A percentile compares a stretch with the other conserved stretches of the same genome.
phyloP scores from a whole-genome alignment of 1,140 invertebrate genomes.

The Bombyx mori region DNA sequence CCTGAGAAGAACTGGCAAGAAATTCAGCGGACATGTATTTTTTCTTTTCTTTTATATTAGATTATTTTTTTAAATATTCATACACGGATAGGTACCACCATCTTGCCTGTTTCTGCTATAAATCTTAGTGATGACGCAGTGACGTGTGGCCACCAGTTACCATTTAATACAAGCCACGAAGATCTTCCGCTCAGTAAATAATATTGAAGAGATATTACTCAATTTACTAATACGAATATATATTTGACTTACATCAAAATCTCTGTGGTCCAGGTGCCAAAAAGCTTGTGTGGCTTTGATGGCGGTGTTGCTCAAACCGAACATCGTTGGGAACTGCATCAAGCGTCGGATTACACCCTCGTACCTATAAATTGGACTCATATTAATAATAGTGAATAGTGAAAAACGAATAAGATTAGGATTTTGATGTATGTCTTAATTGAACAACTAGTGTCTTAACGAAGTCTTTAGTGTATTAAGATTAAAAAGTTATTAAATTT shows the following conservation, averaged over 20 bases:
- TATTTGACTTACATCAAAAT: conserved; percentile 72
- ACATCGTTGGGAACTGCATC: conserved; percentile 82
- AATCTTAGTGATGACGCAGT: no score
- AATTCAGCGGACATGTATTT: no score
- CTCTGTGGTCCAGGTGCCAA: conserved; percentile 88
- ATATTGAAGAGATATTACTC: no score
- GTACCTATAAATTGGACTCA: conserved; percentile 36
- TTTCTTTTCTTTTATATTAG: no score
- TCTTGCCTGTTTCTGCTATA: no score
- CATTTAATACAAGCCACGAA: no score
- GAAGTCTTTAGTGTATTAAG: neutral
- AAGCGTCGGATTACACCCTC: conserved; percentile 74
- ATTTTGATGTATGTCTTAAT: neutral
- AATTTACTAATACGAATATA: no score
- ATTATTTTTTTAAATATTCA: no score
- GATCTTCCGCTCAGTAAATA: no score
- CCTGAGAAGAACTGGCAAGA: no score
- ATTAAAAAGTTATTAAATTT: neutral
- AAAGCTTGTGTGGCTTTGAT: conserved; percentile 86
- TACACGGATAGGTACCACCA: no score
- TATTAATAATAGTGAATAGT: conserved; percentile 1
- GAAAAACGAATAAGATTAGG: neutral
- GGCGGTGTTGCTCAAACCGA: conserved; percentile 78
- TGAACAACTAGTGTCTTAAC: neutral
- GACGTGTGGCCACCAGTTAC: no score